Base-by-base conservation (phyloP, 2,113 vertebrate genomes). In the Addax nasomaculatus region DNA sequence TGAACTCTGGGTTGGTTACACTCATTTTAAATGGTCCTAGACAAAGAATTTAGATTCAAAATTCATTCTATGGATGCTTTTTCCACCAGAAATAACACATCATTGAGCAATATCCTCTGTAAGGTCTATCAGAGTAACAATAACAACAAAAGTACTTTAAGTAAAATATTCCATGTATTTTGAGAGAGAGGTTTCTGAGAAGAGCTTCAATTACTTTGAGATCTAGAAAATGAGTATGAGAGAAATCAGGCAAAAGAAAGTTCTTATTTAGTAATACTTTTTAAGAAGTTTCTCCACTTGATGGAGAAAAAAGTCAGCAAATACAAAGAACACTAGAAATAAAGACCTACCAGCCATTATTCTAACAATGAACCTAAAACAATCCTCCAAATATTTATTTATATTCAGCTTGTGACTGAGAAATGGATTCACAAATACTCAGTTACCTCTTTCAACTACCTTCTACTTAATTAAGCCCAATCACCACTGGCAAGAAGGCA, bases 221-320 rank as follows among this genome's bases (percentile, higher is more conserved):
- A 85, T 64, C 14, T 86, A 45, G 60, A 62, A 97, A 92, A 80
- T 89, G 27, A 90, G 45, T 43, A 92, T 13, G 7, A 55, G 33
- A n/a, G 45, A 90, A 96, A 97, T 93, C 58, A 97, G 30, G 25
- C 30, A 78, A 88, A 91, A 89, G 51, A 93, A 43, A 92, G 19
- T 70, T 95, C 16, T 78, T 55, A 49, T 19, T 73, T 39, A 62
- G 29, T 33, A 89, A 92, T 33, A 81, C 27, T 43, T 85, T 93
- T 47, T 49, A 85, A 92, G 43, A 90, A 87, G 47, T 76, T 92
- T 87, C 47, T 90, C 49, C 6, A 58, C 29, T 58, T 96, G 53
- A 76, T 49, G 15, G 45, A 55, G 39, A 39, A 39, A 39, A 39
- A 96, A 85, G n/a, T 45, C 76, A 39, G 81, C 27, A 95, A 95